Conservation (phyloP, 2,797 vertebrate genomes). For the Lophius americanus region DNA sequence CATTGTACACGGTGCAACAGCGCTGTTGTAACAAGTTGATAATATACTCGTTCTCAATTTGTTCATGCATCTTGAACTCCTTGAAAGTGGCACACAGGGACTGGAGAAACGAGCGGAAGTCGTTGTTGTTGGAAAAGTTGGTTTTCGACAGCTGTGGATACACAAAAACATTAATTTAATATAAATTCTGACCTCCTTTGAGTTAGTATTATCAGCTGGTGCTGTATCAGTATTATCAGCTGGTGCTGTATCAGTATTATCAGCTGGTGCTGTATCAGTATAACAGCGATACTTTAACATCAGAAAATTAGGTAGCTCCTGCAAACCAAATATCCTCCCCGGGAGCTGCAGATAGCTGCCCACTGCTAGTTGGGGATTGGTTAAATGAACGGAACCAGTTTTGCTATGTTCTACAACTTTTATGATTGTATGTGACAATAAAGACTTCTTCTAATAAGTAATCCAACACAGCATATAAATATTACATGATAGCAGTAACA, state of each 20-base stretch:
- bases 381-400: too few species aligned
- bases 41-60: slow-evolving; percentile 98
- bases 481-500: not conserved
- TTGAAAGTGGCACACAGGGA: slow-evolving; percentile 97
- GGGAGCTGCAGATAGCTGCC: too few species aligned
- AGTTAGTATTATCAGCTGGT: not conserved
- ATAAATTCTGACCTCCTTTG: not conserved
- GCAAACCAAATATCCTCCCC: too few species aligned
- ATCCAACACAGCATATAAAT: not conserved
- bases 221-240: too few species aligned
- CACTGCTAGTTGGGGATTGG: too few species aligned
- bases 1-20: slow-evolving; percentile 93
- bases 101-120: slow-evolving; percentile 95
- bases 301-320: not conserved
- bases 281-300: not conserved
- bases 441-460: too few species aligned
- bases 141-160: slow-evolving; percentile 92
- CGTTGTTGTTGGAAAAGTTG: slow-evolving; percentile 99
- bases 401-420: too few species aligned
- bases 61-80: slow-evolving; percentile 99
- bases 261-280: too few species aligned
- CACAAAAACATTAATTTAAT: not conserved
- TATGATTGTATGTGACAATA: too few species aligned
- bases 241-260: too few species aligned
- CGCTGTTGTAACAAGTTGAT: slow-evolving; percentile 95